Conservation (phyloP, 2,113 vertebrate species). For the Penelope pileata region DNA sequence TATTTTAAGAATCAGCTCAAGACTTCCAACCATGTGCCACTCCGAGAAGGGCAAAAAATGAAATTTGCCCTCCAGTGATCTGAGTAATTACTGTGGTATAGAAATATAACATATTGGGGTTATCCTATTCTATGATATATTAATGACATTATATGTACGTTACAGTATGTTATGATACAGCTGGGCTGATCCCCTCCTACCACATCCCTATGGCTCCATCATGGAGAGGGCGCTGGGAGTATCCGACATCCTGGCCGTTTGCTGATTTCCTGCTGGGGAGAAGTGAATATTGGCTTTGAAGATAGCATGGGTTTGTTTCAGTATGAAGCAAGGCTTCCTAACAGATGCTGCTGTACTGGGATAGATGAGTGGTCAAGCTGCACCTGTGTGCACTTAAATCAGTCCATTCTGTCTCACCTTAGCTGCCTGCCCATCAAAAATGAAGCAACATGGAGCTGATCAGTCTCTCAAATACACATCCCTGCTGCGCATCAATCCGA, state of each 20-base stretch:
- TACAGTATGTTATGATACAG: background rate
- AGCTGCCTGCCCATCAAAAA: background rate
- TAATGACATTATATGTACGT: background rate
- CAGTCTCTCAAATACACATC: background rate
- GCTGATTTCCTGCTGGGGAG: background rate
- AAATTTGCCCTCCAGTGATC: background rate
- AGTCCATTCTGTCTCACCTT: background rate
- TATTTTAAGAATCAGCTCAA: conserved; percentile 22
- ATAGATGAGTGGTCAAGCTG: background rate
- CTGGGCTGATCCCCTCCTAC: background rate
- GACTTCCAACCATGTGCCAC: background rate
- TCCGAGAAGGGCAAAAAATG: background rate
- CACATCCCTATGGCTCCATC: background rate
- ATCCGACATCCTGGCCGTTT: accelerated
- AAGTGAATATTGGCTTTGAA: background rate
- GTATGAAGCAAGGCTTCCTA: background rate
- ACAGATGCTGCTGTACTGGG: background rate
- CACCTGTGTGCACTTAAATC: background rate
- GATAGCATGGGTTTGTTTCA: background rate
- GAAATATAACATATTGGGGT: background rate
- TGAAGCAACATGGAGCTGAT: background rate
- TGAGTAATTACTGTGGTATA: background rate
- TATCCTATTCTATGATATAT: background rate
- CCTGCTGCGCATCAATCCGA: background rate
- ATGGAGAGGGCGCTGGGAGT: background rate